These are phyloP conservation scores for Cosmia trapezina DNA, from an alignment of 2,888 invertebrate species.

Conservation along the genomic window DNA sequence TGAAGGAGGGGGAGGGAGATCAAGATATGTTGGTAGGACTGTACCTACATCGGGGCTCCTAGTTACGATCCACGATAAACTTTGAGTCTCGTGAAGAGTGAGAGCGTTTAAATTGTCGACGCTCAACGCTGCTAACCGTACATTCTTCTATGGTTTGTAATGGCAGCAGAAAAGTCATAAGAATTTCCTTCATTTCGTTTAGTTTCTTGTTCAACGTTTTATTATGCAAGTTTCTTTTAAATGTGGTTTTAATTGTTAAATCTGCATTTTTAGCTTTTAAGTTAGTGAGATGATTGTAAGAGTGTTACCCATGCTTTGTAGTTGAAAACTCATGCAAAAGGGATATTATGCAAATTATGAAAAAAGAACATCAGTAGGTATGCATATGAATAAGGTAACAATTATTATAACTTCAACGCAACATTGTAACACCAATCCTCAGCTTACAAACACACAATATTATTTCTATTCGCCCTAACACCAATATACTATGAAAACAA, in stretches of 20 bases:
- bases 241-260: constrained; percentile 17
- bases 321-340: not conserved
- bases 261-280: not conserved
- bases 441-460: constrained; percentile 2
- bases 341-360: constrained; percentile 1
- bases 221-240: constrained; percentile 9
- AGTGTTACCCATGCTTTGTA: not conserved
- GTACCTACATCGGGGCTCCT: constrained; percentile 76
- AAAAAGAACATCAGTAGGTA: not conserved
- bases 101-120: constrained; percentile 89
- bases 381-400: not conserved
- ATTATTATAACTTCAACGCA: constrained; percentile 7
- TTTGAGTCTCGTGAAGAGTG: constrained; percentile 86
- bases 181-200: constrained; percentile 42
- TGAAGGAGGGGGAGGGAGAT: constrained; percentile 67
- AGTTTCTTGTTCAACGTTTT: constrained; percentile 33
- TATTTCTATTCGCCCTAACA: constrained; percentile 16
- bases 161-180: constrained; percentile 72
- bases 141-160: constrained; percentile 82
- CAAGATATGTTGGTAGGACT: constrained; percentile 73
- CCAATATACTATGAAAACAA: constrained; percentile 31
- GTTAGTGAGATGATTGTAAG: not conserved
- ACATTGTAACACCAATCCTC: constrained; percentile 6
- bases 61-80: constrained; percentile 88
- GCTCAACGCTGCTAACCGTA: constrained; percentile 84